Evolutionary conservation across 2,797 vertebrate genomes (phyloP), one percentile per base, ranked within the genome.

Genomic region (Crypturellus tataupa): DNA sequence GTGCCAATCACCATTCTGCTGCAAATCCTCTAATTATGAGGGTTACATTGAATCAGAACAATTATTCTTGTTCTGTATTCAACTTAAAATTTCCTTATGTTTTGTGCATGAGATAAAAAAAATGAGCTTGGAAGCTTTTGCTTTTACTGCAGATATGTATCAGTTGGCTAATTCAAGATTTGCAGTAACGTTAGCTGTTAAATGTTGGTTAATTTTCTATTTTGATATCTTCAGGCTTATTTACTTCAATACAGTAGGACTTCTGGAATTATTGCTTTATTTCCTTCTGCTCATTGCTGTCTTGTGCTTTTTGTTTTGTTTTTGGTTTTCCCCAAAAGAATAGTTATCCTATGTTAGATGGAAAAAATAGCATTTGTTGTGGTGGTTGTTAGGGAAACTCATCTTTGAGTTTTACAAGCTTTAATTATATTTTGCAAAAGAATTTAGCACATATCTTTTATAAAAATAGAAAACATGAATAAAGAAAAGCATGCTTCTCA

Each of bases 1-100:
- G 15, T 63, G 44, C 69, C 42, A 49, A 39, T 83, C 78, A 64
- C 49, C 44, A 31, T 68, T 72, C 47, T 51, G 8, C 72, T 89
- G 63, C 81, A 91, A 87, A 49, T 72, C 24, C 55, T 83, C 6
- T 72, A 86, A 86, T 83, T 89, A 77, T 59, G 24, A 40, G 40
- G 35, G 49, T 60, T 77, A 20, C 13, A 37, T 89, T 91, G 83
- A 86, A 29, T 72, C 64, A 49, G 47, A 63, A 80, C 71, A 89
- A 81, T 90, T 80, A 78, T 49, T 77, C 73, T 35, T 55, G 16
- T 69, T 93, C 55, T 60, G 7, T 35, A 37, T 69, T 89, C 75
- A 75, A 27, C 58, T 70, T 9, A 0, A 65, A 79, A 75, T 82
- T 70, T 47, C 63, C 25, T 87, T 20, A 39, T 59, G 21, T 27